A percentile compares a stretch with the other conserved stretches of the same genome.
These are phyloP conservation scores for Tautogolabrus adspersus DNA, from an alignment of 2,113 vertebrate genomes.

Conservation along the genomic window DNA sequence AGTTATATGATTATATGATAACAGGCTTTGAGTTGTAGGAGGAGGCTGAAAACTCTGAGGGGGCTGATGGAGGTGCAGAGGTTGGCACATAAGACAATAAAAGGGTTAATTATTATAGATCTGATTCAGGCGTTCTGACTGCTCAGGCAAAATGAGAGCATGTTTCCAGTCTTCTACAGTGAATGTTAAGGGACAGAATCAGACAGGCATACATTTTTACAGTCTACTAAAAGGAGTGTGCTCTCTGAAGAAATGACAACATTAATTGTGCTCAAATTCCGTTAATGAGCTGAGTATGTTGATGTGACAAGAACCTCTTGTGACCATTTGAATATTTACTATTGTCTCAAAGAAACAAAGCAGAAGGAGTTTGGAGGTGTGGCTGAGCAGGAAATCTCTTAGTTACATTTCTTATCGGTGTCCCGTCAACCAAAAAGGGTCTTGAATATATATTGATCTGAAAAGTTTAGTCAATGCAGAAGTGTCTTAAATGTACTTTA, in stretches of 20 bases:
- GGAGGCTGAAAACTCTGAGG: neutral
- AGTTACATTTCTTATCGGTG: neutral
- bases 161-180: too few species aligned
- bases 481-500: neutral
- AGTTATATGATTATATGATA: constrained; percentile 36
- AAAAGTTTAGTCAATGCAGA: neutral
- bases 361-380: neutral
- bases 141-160: neutral
- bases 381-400: neutral
- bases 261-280: neutral
- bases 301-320: neutral
- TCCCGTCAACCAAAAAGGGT: too few species aligned
- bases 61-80: neutral
- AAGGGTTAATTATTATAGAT: neutral
- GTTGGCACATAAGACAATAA: neutral
- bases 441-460: too few species aligned
- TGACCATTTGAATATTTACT: neutral
- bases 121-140: neutral
- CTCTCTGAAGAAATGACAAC: neutral
- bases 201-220: neutral
- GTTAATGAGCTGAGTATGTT: neutral
- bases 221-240: neutral
- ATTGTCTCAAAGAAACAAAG: neutral
- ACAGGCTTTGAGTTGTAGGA: neutral
- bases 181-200: neutral